Evolutionary conservation across 2,888 invertebrate species (phyloP).

Genomic region (Sinhomidia bicolor): DNA sequence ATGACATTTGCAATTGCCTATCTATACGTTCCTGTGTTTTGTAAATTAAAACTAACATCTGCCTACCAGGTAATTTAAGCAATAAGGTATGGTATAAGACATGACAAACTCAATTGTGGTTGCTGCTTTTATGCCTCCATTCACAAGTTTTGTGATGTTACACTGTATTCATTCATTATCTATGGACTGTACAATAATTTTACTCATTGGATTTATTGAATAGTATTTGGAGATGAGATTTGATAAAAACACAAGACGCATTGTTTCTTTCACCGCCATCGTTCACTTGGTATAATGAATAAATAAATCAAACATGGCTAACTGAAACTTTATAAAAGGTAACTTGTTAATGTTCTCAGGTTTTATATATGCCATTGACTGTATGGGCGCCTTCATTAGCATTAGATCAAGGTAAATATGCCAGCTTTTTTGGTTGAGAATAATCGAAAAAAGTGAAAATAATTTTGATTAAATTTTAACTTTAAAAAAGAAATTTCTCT

Average conservation of each 20-base stretch:
- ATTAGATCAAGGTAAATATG: slow-evolving; percentile 72
- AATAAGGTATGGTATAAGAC: background rate
- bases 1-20: slow-evolving; percentile 84
- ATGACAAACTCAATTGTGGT: no score
- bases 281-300: slow-evolving; percentile 82
- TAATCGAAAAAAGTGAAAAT: no score
- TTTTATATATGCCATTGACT: slow-evolving; percentile 76
- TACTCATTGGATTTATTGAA: background rate
- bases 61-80: slow-evolving; percentile 88
- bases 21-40: slow-evolving; percentile 92
- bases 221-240: slow-evolving; percentile 83
- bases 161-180: no score
- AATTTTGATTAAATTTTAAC: no score
- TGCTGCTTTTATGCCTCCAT: no score
- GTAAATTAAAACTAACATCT: slow-evolving; percentile 90
- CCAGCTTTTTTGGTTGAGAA: no score
- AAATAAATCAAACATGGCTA: background rate
- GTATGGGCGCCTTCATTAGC: slow-evolving; percentile 75
- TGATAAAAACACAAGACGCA: slow-evolving; percentile 81
- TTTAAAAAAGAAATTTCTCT: no score
- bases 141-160: background rate
- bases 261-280: slow-evolving; percentile 82
- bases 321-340: no score
- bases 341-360: no score
- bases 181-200: background rate